Percentiles rank a stretch among this genome's conserved stretches.
Conservation (phyloP, 2,888 invertebrate species). For the Caenorhabditis drosophilae region DNA sequence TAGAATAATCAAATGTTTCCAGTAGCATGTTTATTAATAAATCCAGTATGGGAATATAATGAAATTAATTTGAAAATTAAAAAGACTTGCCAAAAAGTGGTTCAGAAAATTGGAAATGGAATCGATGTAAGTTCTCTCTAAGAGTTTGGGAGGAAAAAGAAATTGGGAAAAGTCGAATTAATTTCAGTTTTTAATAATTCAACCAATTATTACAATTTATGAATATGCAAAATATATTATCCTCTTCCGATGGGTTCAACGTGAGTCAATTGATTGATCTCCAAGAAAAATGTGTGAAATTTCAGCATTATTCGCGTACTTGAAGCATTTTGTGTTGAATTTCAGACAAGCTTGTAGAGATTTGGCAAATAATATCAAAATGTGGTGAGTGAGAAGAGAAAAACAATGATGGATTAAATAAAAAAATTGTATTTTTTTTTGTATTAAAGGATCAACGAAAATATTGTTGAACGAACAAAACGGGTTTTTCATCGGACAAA, state of each 20-base stretch:
- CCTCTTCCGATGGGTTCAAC: constrained; percentile 60
- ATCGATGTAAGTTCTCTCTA: constrained; percentile 15
- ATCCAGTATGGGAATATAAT: constrained; percentile 63
- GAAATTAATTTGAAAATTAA: constrained; percentile 58
- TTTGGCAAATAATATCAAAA: constrained; percentile 15
- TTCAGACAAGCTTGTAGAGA: constrained; percentile 27
- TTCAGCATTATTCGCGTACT: constrained; percentile 25
- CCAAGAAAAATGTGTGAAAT: background rate
- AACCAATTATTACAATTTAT: constrained; percentile 50
- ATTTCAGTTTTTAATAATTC: constrained; percentile 41
- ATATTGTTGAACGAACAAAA: constrained; percentile 23
- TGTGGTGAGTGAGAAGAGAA: too few species aligned
- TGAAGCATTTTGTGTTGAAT: constrained; percentile 34
- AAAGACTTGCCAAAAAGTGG: constrained; percentile 6
- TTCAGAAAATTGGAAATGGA: constrained; percentile 14
- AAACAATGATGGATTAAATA: too few species aligned
- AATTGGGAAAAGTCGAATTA: background rate
- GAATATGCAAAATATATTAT: constrained; percentile 58
- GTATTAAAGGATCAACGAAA: constrained; percentile 6
- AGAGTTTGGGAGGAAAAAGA: too few species aligned
- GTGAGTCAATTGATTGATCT: constrained; percentile 36
- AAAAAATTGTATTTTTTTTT: constrained; percentile 3
- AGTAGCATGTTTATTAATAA: constrained; percentile 57
- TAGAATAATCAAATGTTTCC: constrained; percentile 1
- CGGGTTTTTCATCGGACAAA: constrained; percentile 3